Conservation (phyloP, 2,888 invertebrate genomes). For the Tenthredo amoena region DNA sequence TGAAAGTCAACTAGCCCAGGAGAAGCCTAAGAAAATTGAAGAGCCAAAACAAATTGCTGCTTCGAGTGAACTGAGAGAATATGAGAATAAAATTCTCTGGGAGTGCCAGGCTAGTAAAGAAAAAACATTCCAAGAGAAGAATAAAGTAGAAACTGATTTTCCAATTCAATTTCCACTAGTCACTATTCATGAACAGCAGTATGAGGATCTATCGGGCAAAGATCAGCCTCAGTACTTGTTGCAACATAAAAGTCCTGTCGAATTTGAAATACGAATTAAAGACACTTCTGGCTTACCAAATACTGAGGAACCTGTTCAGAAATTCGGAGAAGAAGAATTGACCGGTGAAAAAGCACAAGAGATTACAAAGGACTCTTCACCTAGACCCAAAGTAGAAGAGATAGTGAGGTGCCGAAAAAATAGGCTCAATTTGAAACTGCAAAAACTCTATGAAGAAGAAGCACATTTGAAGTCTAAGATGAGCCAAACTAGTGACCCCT, state of each 20-base stretch:
- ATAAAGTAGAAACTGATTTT: not conserved
- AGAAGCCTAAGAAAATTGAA: not conserved
- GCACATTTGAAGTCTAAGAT: constrained; percentile 64
- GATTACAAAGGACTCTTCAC: not conserved
- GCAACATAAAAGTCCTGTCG: constrained; percentile 4
- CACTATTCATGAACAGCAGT: not conserved
- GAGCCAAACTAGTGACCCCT: not conserved
- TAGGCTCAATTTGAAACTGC: constrained; percentile 63
- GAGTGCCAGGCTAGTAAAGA: not conserved
- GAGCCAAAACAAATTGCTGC: not conserved
- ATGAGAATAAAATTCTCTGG: not conserved
- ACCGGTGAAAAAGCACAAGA: not conserved
- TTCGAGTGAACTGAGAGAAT: not conserved
- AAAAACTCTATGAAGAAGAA: constrained; percentile 64
- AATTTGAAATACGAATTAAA: not conserved
- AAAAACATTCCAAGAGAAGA: not conserved
- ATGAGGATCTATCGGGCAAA: not conserved
- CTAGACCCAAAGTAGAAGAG: constrained; percentile 36
- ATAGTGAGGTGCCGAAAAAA: constrained; percentile 63
- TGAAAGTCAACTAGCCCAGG: not conserved
- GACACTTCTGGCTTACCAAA: not conserved
- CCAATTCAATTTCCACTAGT: not conserved
- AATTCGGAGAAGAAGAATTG: not conserved
- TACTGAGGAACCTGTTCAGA: not conserved
- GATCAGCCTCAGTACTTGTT: not conserved